Percentiles rank a stretch among this genome's conserved stretches.
Conservation (phyloP, 2,113 vertebrate genomes). For the Leptosomus discolor region DNA sequence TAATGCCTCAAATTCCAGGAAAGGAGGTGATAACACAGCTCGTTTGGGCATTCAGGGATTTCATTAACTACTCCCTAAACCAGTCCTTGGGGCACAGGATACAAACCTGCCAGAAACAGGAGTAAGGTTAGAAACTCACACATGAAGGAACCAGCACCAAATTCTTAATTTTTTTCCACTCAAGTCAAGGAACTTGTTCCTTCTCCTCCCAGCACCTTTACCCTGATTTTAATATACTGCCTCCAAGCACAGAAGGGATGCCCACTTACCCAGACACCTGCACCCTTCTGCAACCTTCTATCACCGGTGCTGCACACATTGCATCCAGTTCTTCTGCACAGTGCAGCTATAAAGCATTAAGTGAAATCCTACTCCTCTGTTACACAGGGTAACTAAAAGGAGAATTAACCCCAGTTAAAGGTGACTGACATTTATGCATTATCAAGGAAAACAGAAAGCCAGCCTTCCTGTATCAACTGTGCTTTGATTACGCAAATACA, state of each 20-base stretch:
- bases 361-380: neutral
- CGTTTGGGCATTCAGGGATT: neutral
- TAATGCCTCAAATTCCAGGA: neutral
- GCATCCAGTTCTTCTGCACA: neutral
- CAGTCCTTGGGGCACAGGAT: neutral
- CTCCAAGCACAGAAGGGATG: neutral
- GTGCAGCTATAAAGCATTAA: neutral
- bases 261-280: neutral
- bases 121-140: neutral
- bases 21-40: neutral
- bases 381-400: neutral
- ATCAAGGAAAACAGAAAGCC: neutral
- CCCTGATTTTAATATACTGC: neutral
- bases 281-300: neutral
- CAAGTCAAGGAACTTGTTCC: neutral
- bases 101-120: neutral
- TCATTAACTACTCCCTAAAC: neutral
- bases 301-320: neutral
- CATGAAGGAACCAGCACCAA: neutral
- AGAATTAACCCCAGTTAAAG: conserved; percentile 11
- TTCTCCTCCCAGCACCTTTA: neutral
- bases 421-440: conserved; percentile 47
- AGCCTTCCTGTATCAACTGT: conserved; percentile 8
- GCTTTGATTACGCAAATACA: neutral
- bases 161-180: neutral